phyloP scores from a whole-genome alignment of 2,888 invertebrate species.

The Cataglyphis altisquamis region DNA sequence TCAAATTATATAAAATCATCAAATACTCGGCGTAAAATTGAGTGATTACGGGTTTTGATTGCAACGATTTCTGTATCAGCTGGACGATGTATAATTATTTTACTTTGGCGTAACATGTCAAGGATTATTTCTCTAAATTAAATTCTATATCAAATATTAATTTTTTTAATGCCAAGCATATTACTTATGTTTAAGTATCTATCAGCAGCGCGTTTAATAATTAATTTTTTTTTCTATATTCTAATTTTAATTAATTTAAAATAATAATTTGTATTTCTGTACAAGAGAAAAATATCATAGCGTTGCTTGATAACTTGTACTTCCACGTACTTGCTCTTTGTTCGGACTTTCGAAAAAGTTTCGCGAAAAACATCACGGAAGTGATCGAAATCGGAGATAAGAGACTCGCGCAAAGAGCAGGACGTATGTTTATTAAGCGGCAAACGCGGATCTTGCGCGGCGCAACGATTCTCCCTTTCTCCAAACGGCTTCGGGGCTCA shows the following conservation, averaged over 20 bases:
- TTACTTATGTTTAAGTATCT: neutral
- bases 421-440: constrained; percentile 54
- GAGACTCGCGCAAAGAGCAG: constrained; percentile 11
- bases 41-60: constrained; percentile 30
- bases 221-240: neutral
- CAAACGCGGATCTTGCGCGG: constrained; percentile 47
- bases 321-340: neutral
- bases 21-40: constrained; percentile 32
- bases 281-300: neutral
- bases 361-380: constrained; percentile 30
- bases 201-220: neutral
- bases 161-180: neutral
- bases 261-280: neutral
- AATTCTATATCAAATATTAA: neutral
- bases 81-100: constrained; percentile 18
- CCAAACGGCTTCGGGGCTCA: constrained; percentile 75
- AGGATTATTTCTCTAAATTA: constrained; percentile 20
- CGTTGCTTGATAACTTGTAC: neutral
- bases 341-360: neutral
- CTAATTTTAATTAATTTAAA: neutral
- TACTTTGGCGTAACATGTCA: constrained; percentile 11
- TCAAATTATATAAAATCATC: constrained; percentile 9
- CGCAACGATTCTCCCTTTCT: constrained; percentile 79
- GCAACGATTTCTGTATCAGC: constrained; percentile 6
- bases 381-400: constrained; percentile 34